phyloP scores from a whole-genome alignment of 2,797 vertebrate genomes.

The Malacoctenus gilli region DNA sequence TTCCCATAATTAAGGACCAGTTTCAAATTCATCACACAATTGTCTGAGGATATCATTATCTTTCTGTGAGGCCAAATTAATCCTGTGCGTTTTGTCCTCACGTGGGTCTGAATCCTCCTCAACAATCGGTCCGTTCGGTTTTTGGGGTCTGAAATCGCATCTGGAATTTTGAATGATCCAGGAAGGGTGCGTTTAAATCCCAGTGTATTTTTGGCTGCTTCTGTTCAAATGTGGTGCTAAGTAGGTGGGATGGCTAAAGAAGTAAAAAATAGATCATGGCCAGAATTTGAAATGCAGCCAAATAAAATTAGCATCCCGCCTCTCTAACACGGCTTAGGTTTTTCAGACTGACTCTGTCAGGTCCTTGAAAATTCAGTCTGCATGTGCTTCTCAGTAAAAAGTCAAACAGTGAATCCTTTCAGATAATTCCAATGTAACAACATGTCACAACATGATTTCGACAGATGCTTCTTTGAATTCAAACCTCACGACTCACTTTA shows the following conservation, averaged over 20 bases:
- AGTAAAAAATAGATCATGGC: slow-evolving; percentile 3
- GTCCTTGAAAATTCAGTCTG: neutral
- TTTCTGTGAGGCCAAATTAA: slow-evolving; percentile 45
- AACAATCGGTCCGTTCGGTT: no score
- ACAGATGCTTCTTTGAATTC: no score
- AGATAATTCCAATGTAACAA: no score
- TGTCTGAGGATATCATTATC: slow-evolving; percentile 32
- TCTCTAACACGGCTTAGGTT: neutral
- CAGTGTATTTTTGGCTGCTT: slow-evolving; percentile 18
- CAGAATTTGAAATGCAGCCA: slow-evolving; percentile 2
- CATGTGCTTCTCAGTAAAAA: slow-evolving; percentile 6
- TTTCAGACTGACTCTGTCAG: neutral
- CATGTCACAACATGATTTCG: no score
- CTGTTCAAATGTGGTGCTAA: neutral
- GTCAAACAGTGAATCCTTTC: neutral
- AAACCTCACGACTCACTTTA: no score
- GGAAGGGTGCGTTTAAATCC: slow-evolving; percentile 30
- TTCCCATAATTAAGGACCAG: slow-evolving; percentile 39
- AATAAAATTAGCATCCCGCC: neutral
- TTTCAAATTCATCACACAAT: slow-evolving; percentile 46
- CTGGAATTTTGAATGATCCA: slow-evolving; percentile 3
- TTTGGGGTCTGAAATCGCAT: slow-evolving; percentile 31
- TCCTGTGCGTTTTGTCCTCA: slow-evolving; percentile 7
- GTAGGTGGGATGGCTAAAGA: neutral
- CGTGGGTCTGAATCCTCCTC: slow-evolving; percentile 15